Evolutionary conservation across 2,888 invertebrate species (phyloP).

Genomic region (Halictus ligatus): DNA sequence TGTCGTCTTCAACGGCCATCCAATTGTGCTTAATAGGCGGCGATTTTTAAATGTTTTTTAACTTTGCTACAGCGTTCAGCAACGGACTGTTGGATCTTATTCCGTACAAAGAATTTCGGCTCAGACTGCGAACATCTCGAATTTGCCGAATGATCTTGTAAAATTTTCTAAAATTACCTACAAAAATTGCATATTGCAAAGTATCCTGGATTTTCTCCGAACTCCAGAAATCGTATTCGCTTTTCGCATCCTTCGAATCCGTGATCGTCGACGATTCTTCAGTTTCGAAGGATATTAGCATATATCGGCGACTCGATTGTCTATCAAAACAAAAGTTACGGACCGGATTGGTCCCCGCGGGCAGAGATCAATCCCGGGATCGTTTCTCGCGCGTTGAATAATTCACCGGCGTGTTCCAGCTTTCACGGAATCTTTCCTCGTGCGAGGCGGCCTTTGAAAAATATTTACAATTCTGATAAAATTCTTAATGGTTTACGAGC

Average conservation of each 20-base stretch:
- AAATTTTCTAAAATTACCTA: too few species aligned
- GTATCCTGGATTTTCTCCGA: background rate
- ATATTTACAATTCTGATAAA: constrained; percentile 45
- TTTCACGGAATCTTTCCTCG: constrained; percentile 20
- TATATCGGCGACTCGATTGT: background rate
- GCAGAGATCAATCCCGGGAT: constrained; percentile 14
- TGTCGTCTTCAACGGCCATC: background rate
- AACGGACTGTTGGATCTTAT: too few species aligned
- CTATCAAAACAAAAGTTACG: background rate
- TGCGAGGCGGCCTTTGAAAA: constrained; percentile 10
- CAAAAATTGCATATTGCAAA: too few species aligned
- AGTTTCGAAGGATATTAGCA: background rate
- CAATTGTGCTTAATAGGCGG: background rate
- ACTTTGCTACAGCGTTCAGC: too few species aligned
- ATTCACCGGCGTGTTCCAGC: constrained; percentile 38
- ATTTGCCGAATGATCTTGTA: too few species aligned
- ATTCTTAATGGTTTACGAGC: constrained; percentile 18
- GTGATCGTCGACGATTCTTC: background rate
- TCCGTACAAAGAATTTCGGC: too few species aligned
- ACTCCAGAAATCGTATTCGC: background rate
- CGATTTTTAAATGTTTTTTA: too few species aligned
- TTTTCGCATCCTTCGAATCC: background rate
- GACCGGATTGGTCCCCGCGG: background rate
- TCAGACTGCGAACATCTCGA: too few species aligned
- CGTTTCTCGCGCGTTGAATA: constrained; percentile 38